Base-by-base conservation (phyloP, 2,797 vertebrate species). In the Bucorvus abyssinicus region DNA sequence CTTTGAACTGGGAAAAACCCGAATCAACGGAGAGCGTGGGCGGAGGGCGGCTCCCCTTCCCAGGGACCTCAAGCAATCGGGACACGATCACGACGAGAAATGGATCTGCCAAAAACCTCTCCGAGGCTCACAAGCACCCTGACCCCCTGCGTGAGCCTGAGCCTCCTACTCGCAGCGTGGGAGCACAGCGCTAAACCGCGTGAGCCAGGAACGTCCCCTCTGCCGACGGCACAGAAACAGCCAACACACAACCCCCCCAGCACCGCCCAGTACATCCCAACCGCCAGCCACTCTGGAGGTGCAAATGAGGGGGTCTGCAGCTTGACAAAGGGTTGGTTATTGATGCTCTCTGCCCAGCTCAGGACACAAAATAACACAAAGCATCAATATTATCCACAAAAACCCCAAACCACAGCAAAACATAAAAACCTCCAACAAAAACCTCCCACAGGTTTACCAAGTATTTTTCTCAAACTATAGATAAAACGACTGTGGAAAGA, bases 11-110 rank as follows among this genome's bases (percentile, higher is more conserved):
- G 38, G 50, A n/a, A 26, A 6, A 38, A 14, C n/a, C 73, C 64
- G 26, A 18, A 30, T 6, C 32, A 1, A 1, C 1, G 42, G 27
- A 8, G 17, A 69, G 56, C 0, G 1, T 1, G 14, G 75, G 44
- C 7, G 17, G 71, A 4, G 40, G 71, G 49, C 12, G 57, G 14
- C 38, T 78, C 34, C 47, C 13, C 0, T 10, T 24, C 44, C 53
- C 40, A 23, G 6, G n/a, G 53, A 79, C 34, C 22, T 19, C 44
- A 10, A 59, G 36, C 4, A 24, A 24, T 2, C 0, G 2, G 60
- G 42, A 74, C 10, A 30, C 0, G 1, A 20, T 19, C 47, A 9
- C 3, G 7, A 24, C 6, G 73, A 29, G 61, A 4, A 34, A n/a
- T 64, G 19, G 24, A 27, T 11, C 26, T 34, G 21, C 65, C 47